Percentiles rank a stretch among this genome's conserved stretches.
These are phyloP conservation scores for Phyllotis vaccarum DNA, from an alignment of 2,797 vertebrate genomes.

Conservation along the genomic window DNA sequence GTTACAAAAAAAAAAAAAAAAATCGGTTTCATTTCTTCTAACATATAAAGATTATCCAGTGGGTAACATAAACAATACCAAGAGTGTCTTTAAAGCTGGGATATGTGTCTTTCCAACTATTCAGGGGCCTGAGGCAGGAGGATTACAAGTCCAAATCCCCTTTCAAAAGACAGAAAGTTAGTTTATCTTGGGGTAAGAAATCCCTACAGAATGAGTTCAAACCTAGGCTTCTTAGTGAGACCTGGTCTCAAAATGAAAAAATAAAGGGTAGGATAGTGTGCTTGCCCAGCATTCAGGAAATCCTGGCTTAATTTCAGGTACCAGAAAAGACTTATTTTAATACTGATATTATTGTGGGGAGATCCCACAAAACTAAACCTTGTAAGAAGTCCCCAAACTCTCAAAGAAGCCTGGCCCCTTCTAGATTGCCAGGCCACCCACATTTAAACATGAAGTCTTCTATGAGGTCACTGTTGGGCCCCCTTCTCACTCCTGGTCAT, in stretches of 20 bases:
- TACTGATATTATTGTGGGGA: not conserved
- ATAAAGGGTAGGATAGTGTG: not conserved
- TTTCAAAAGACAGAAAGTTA: too few species aligned
- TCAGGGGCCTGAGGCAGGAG: not conserved
- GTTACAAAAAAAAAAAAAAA: not conserved
- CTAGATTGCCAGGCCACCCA: rapidly evolving
- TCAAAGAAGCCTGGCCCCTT: not conserved
- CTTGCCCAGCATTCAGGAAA: not conserved
- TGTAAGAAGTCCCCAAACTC: not conserved
- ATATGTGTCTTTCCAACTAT: not conserved
- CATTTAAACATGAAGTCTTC: not conserved
- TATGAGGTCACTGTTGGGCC: rapidly evolving
- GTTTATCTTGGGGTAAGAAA: too few species aligned
- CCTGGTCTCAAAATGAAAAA: not conserved
- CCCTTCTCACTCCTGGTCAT: rapidly evolving
- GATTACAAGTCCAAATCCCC: not conserved
- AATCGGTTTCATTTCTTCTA: not conserved
- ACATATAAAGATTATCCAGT: not conserved
- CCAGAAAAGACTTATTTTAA: not conserved
- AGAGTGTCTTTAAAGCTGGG: not conserved
- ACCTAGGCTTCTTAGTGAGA: not conserved
- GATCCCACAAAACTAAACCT: not conserved
- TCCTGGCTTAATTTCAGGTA: not conserved
- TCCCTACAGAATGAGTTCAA: not conserved
- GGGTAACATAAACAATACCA: not conserved